These are phyloP conservation scores for Acridotheres tristis DNA, from an alignment of 2,797 vertebrate species.

Conservation along the genomic window DNA sequence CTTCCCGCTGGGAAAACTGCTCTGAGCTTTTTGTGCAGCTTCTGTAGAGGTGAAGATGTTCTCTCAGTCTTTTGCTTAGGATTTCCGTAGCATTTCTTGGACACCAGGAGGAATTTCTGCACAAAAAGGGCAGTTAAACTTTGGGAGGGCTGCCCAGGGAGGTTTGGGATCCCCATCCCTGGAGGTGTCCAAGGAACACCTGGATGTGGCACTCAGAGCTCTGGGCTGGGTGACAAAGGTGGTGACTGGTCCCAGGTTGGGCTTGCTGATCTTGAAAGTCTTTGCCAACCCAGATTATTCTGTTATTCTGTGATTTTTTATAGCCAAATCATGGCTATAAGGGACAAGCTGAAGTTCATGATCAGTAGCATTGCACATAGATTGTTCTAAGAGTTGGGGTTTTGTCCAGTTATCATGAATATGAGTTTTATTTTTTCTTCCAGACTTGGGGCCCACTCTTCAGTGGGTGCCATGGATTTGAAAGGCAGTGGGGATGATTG, in stretches of 20 bases:
- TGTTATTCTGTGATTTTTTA: neutral
- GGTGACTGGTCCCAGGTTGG: neutral
- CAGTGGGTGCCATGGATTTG: neutral
- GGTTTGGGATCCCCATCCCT: neutral
- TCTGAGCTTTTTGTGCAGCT: slow-evolving; percentile 34
- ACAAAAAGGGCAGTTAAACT: neutral
- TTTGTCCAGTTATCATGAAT: neutral
- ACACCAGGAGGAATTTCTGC: neutral
- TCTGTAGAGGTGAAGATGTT: neutral
- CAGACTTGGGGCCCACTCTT: neutral
- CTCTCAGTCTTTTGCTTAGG: neutral
- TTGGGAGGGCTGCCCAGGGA: neutral
- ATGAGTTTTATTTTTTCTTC: slow-evolving; percentile 10
- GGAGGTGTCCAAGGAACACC: neutral
- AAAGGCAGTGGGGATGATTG: neutral
- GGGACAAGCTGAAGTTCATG: slow-evolving; percentile 21
- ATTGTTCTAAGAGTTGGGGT: neutral
- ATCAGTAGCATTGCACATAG: neutral
- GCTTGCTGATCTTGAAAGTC: no score
- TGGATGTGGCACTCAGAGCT: neutral
- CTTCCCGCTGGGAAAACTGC: neutral
- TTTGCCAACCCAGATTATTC: neutral
- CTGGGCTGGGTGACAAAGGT: neutral
- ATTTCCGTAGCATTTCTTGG: neutral
- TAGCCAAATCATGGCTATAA: neutral